phyloP scores from a whole-genome alignment of 23 tunicate genomes.

The Styela plicata region DNA sequence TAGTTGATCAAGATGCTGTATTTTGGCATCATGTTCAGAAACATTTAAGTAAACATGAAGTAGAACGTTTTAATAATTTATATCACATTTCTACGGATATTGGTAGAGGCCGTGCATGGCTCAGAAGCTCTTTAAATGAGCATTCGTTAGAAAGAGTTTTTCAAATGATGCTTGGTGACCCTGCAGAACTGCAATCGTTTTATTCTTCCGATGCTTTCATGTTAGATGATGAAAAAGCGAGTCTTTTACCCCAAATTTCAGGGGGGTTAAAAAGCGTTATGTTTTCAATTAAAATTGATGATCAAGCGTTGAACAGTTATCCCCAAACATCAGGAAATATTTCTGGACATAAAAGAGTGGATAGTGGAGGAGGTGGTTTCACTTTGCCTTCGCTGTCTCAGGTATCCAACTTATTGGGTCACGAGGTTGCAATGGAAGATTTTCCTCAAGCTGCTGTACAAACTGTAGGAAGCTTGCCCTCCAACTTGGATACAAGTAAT shows the following conservation, averaged over 20 bases:
- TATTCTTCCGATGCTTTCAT: slow-evolving; percentile 65
- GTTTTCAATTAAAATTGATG: slow-evolving; percentile 27
- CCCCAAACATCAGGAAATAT: background rate
- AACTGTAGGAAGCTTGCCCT: background rate
- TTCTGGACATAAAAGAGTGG: background rate
- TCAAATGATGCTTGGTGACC: slow-evolving; percentile 60
- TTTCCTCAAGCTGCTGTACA: slow-evolving; percentile 23
- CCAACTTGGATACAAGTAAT: background rate
- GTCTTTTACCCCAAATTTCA: slow-evolving; percentile 76
- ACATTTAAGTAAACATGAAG: slow-evolving; percentile 72
- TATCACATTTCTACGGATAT: slow-evolving; percentile 51
- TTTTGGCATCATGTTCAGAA: slow-evolving; percentile 70
- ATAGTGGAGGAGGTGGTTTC: slow-evolving; percentile 17
- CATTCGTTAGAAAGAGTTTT: slow-evolving; percentile 74
- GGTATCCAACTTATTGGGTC: slow-evolving; percentile 4
- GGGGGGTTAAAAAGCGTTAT: slow-evolving; percentile 38
- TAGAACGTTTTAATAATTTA: slow-evolving; percentile 49
- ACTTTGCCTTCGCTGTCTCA: slow-evolving; percentile 12
- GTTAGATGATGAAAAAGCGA: slow-evolving; percentile 69
- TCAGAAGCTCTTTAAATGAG: slow-evolving; percentile 69
- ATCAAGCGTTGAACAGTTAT: slow-evolving; percentile 12
- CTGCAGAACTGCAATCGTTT: slow-evolving; percentile 29
- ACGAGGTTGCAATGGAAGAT: slow-evolving; percentile 29
- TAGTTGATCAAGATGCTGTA: slow-evolving; percentile 22
- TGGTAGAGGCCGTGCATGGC: slow-evolving; percentile 85